phyloP scores from a whole-genome alignment of 2,113 vertebrate species.

The Xyrauchen texanus region DNA sequence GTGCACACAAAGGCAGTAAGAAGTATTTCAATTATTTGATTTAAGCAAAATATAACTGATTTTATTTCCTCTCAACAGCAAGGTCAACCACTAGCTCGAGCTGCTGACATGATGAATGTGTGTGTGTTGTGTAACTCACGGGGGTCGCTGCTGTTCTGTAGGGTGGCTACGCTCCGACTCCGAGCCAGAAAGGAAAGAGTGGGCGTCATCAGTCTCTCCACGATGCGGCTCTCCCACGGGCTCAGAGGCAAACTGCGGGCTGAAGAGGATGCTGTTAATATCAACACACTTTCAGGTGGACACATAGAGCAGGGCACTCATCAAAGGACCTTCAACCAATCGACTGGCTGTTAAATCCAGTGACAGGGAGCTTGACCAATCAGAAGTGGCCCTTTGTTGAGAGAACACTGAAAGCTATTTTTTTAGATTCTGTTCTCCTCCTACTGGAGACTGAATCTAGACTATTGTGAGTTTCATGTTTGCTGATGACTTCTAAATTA shows the following conservation, averaged over 20 bases:
- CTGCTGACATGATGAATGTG: neutral
- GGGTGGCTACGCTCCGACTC: conserved; percentile 89
- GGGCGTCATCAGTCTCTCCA: conserved; percentile 96
- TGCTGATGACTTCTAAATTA: neutral
- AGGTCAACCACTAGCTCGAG: neutral
- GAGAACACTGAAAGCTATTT: neutral
- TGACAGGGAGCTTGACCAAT: neutral
- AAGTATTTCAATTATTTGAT: too few relatives aligned
- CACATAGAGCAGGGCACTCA: neutral
- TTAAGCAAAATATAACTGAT: too few relatives aligned
- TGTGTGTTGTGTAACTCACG: conserved; percentile 74
- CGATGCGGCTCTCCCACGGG: conserved; percentile 95
- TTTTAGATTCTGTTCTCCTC: too few relatives aligned
- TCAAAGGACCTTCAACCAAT: neutral
- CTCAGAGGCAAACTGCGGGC: conserved; percentile 93
- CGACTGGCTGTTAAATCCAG: neutral
- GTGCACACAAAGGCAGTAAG: too few relatives aligned
- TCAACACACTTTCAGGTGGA: neutral
- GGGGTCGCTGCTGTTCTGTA: conserved; percentile 85
- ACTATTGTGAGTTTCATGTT: neutral
- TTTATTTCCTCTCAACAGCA: too few relatives aligned
- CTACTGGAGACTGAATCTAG: too few relatives aligned
- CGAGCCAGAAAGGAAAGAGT: conserved; percentile 94
- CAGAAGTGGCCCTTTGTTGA: too few relatives aligned
- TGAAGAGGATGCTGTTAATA: conserved; percentile 69